Evolutionary conservation across 2,888 invertebrate genomes (phyloP), one percentile per base, ranked within the genome.

Genomic region (Drosophila subquinaria): DNA sequence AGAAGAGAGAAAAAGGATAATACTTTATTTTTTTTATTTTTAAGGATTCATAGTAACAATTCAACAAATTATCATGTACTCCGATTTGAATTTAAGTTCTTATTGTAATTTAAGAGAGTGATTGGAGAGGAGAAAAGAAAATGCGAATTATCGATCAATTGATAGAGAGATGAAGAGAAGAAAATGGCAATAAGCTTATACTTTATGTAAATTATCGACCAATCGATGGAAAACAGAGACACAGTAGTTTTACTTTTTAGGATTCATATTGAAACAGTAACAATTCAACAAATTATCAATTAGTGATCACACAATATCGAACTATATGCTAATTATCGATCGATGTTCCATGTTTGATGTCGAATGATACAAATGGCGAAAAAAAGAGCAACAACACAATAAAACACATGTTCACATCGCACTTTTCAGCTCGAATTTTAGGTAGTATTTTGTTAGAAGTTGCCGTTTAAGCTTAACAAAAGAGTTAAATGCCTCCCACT

Each of bases 401-500:
- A 73, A 88, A 87, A 87, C 89, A 90, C 74, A 83, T 90, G 89
- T 88, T 85, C 73, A 74, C 51, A 69, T 87, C 85, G 85, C 89
- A 90, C 90, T 89, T 83, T 73, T 73, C 59, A 59, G 71, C 61
- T 64, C 38, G 36, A 4, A 2, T 36, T 57, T 8, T 40, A 30
- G 38, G 47, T 43, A 65, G 65, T 56, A 48, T 63, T 47, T 42
- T 62, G 42, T 55, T 60, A 61, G 62, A 67, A 62, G 67, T 48
- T 47, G 61, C 57, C 56, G 55, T 45, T 63, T 55, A 42, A 59
- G 59, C 47, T 47, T 38, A 33, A 63, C 61, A 65, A 67, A 71
- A 71, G 68, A 69, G 38, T 23, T 45, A 35, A 45, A 56, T 56
- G n/a, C 38, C 13, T 15, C 43, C 38, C 45, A 17, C 40, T 6